Percentiles rank a stretch among this genome's conserved stretches.
Conservation (phyloP, 1,140 invertebrate genomes). For the Macrotrachela quadricornifera region DNA sequence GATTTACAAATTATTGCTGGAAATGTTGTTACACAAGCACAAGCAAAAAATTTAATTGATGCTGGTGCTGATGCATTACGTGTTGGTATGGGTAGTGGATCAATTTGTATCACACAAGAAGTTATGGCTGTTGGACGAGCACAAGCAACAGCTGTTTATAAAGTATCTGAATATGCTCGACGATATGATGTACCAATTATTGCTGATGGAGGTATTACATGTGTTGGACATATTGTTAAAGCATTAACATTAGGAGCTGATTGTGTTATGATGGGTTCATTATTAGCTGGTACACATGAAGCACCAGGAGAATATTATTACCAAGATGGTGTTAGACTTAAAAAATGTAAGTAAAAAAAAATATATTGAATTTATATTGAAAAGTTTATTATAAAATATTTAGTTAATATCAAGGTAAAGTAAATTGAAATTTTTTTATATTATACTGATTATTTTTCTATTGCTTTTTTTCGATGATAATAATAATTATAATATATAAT, state of each 20-base stretch:
- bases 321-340: constrained; percentile 82
- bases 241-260: constrained; percentile 63
- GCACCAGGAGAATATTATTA: constrained; percentile 97
- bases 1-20: constrained; percentile 80
- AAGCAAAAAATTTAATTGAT: constrained; percentile 90
- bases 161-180: constrained; percentile 65
- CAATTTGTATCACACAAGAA: constrained; percentile 97
- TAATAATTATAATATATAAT: too few relatives aligned
- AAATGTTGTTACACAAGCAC: constrained; percentile 80
- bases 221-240: constrained; percentile 83
- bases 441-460: too few relatives aligned
- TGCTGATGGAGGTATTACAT: constrained; percentile 90
- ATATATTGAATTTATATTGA: too few relatives aligned
- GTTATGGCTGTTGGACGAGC: constrained; percentile 96
- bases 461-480: too few relatives aligned
- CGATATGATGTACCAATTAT: constrained; percentile 76
- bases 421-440: too few relatives aligned
- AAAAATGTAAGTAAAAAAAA: constrained; percentile 44
- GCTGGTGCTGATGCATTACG: constrained; percentile 83
- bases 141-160: constrained; percentile 41
- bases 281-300: constrained; percentile 88
- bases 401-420: too few relatives aligned
- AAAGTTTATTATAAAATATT: too few relatives aligned
- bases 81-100: constrained; percentile 94
- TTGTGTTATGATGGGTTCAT: constrained; percentile 90